These are phyloP conservation scores for Trichopria drosophilae DNA, from an alignment of 2,888 invertebrate species.

Conservation along the genomic window DNA sequence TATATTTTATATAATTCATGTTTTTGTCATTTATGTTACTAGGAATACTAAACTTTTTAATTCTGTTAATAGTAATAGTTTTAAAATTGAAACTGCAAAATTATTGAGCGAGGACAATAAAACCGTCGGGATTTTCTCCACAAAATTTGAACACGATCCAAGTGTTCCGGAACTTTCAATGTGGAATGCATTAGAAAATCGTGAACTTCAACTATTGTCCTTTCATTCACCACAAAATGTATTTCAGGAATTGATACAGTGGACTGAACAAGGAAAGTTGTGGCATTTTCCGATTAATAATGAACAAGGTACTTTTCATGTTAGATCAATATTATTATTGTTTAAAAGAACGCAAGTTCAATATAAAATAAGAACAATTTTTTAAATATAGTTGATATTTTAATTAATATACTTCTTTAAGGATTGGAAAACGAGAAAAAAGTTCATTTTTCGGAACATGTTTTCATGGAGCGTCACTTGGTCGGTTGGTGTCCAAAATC, in stretches of 20 bases:
- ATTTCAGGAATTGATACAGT: constrained; percentile 89
- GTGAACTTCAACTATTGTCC: constrained; percentile 69
- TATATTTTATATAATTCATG: no score
- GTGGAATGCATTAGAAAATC: constrained; percentile 70
- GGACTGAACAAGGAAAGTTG: constrained; percentile 92
- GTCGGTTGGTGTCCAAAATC: constrained; percentile 86
- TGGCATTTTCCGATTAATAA: constrained; percentile 98
- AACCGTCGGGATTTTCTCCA: no score
- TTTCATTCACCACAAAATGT: constrained; percentile 81
- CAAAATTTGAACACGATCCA: no score
- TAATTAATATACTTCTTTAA: constrained; percentile 46
- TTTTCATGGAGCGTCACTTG: constrained; percentile 86
- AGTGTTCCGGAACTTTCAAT: constrained; percentile 62
- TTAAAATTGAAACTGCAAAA: no score
- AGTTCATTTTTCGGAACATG: constrained; percentile 88
- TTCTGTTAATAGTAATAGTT: no score
- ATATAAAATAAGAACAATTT: not conserved
- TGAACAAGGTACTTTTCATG: constrained; percentile 86
- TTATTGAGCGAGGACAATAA: no score
- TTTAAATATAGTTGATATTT: constrained; percentile 21
- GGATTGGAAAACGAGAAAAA: constrained; percentile 68
- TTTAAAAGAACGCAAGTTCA: no score
- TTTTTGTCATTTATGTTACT: no score
- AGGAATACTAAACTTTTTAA: no score
- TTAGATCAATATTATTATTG: no score